These are phyloP conservation scores for Ceratoteleas bidentatus DNA, from an alignment of 1,140 invertebrate genomes.

Conservation along the genomic window DNA sequence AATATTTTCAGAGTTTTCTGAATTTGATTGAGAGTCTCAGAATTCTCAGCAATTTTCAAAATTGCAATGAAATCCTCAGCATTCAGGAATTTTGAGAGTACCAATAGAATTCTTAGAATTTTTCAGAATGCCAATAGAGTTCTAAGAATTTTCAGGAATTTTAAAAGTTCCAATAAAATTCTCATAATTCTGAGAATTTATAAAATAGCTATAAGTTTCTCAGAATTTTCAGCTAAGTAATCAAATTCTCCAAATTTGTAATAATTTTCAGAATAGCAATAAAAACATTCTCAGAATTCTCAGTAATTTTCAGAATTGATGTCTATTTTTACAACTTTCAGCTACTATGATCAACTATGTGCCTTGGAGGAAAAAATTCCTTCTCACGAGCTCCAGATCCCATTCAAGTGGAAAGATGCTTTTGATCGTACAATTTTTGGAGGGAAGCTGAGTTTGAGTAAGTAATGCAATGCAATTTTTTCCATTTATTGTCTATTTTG, in stretches of 20 bases:
- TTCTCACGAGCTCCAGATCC: slow-evolving; percentile 93
- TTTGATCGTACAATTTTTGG: slow-evolving; percentile 98
- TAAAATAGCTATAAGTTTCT: neutral
- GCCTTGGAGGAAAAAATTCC: slow-evolving; percentile 97
- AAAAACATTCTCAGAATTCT: neutral
- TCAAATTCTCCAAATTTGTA: no score
- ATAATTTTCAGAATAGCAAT: neutral
- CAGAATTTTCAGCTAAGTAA: neutral
- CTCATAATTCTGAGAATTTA: no score
- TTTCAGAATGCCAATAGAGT: no score
- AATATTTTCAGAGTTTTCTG: no score
- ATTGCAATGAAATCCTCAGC: no score
- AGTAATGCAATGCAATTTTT: slow-evolving; percentile 75
- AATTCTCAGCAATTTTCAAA: no score
- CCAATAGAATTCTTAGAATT: no score
- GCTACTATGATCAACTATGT: slow-evolving; percentile 98
- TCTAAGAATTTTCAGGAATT: no score
- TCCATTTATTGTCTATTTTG: neutral
- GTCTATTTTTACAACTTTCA: slow-evolving; percentile 75
- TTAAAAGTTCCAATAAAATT: no score
- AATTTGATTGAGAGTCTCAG: no score
- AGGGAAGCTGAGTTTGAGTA: slow-evolving; percentile 95
- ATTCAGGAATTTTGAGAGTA: no score
- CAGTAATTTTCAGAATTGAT: neutral
- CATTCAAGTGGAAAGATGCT: slow-evolving; percentile 99